These are phyloP conservation scores for Ophion costatus DNA, from an alignment of 2,888 invertebrate genomes.

Conservation along the genomic window DNA sequence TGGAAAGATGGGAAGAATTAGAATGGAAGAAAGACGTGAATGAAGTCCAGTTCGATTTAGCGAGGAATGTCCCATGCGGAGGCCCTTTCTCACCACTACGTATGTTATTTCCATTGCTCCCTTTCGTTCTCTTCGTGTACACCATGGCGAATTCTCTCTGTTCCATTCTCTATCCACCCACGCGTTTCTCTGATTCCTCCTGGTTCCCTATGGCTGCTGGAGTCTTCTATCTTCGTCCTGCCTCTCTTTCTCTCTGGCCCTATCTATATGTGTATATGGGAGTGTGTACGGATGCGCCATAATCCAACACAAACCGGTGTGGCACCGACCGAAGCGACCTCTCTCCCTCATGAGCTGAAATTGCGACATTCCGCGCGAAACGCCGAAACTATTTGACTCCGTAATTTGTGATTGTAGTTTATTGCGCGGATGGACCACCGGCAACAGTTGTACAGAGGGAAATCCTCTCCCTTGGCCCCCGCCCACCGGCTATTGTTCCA, in stretches of 20 bases:
- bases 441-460: conserved; percentile 61
- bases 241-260: not conserved
- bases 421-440: conserved; percentile 82
- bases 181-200: conserved; percentile 52
- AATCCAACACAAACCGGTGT: conserved; percentile 58
- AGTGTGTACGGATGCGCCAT: conserved; percentile 11
- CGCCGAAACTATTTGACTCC: conserved; percentile 83
- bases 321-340: conserved; percentile 58
- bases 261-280: not conserved
- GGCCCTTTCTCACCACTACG: conserved; percentile 38
- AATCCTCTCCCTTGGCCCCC: conserved; percentile 11
- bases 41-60: conserved; percentile 9
- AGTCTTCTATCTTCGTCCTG: conserved; percentile 46
- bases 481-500: not conserved
- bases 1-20: not conserved
- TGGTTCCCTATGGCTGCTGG: conserved; percentile 32
- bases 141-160: conserved; percentile 61
- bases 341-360: conserved; percentile 78
- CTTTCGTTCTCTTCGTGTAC: conserved; percentile 58
- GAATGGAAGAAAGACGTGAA: not conserved
- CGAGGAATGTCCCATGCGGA: conserved; percentile 32
- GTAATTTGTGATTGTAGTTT: conserved; percentile 84
- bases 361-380: conserved; percentile 83
- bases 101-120: conserved; percentile 57
- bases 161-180: conserved; percentile 52